Evolutionary conservation across 2,113 vertebrate genomes (phyloP), one percentile per base, ranked within the genome.

Genomic region (Garra rufa): DNA sequence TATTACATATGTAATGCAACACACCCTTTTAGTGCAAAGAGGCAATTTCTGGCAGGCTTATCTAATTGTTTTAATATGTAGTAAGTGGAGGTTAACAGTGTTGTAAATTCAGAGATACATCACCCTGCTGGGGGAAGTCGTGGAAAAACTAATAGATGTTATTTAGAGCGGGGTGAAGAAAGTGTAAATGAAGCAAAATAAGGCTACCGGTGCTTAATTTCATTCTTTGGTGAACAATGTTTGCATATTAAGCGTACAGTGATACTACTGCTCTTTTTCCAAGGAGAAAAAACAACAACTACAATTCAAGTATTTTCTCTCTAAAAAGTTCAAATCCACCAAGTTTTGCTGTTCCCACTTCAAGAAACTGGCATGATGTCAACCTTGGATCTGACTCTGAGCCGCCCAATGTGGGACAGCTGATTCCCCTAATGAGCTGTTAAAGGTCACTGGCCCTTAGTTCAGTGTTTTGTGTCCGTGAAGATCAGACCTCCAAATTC

Each of bases 331-430:
- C 2, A 34, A 57, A 50, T 55, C 14, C 82, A 67, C 30, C 83
- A 11, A 59, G 79, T 9, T 76, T 52, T 79, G 34, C 50, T 76
- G 50, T 81, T 76, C 44, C 71, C n/a, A 44, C 34, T 65, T 43
- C 24, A 43, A 55, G 14, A 82, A 77, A 67, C 50, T 75, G 63
- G 11, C 14, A 24, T 78, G 82, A 88, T 84, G 77, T 69, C 73
- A 85, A 55, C 67, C 46, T 3, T 52, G 67, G 48, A 4, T 50
- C 6, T 52, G 75, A 57, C 26, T 63, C 50, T 43, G 70, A 69
- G 41, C 61, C 48, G 9, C 17, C 43, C 9, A 24, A 19, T 15
- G 19, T 38, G 38, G 28, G 71, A 52, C 38, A 71, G 44, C 34
- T 46, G 9, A 21, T 73, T 83, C 19, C 30, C 48, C 50, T 38